Evolutionary conservation across 2,113 vertebrate species (phyloP), one percentile per base, ranked within the genome.

Genomic region (Eptesicus fuscus): DNA sequence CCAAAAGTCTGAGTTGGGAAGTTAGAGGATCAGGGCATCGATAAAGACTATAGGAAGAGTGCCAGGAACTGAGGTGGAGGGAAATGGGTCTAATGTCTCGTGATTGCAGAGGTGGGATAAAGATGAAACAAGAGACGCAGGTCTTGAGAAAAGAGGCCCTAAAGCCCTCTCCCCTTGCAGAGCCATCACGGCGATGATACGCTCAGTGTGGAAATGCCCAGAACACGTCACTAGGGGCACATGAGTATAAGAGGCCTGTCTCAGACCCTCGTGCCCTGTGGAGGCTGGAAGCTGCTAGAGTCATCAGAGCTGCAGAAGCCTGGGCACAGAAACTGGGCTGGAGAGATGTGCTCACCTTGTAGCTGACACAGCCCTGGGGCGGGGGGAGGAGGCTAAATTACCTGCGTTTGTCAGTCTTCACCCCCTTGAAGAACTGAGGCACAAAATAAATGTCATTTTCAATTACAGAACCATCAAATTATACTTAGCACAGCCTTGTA

Each of bases 401-500:
- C 30, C n/a, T 22, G 42, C 1, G 10, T 44, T 23, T 17, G 71
- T 77, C 44, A 61, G 49, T 67, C 4, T 71, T 73, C 59, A 56
- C 17, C 28, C 44, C 17, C 17, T 83, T 37, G 40, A 87, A 76
- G 44, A 70, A 69, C 9, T n/a, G 1, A 91, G 56, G n/a, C 16
- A 73, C 37, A 73, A 93, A 86, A 67, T 12, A 91, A 88, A 74
- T 5, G 6, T 35, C 13, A 47, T 20, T 7, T 17, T 56, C 40
- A 74, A 74, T 65, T 51, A 44, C 30, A 89, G 56, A 82, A 92
- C 85, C 87, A 51, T 42, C 40, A 88, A 89, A 49, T 53, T 30
- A 42, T 78, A 83, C 37, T 67, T 86, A 69, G 49, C 10, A 94
- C 25, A 40, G 59, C 22, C 22, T 69, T 44, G 16, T 53, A n/a